A percentile compares a stretch with the other conserved stretches of the same genome.
These are phyloP conservation scores for Tridacna gigas DNA, from an alignment of 2,888 invertebrate genomes.

Conservation along the genomic window DNA sequence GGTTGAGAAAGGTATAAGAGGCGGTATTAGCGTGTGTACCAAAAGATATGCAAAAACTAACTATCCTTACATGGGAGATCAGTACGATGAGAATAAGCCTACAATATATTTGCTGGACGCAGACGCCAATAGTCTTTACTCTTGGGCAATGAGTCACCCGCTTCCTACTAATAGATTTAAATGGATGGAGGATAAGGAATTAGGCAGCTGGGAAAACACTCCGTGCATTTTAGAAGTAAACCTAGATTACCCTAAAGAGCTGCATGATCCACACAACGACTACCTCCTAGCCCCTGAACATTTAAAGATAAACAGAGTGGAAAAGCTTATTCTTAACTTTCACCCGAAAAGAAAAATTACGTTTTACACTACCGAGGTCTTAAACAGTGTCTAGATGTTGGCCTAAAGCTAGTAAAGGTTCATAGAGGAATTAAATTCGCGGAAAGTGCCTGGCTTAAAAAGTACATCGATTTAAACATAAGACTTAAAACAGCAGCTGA, in stretches of 20 bases:
- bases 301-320: not conserved
- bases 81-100: not conserved
- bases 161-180: not conserved
- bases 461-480: not conserved
- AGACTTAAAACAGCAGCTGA: not conserved
- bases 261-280: slow-evolving; percentile 50
- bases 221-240: slow-evolving; percentile 41
- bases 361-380: not conserved
- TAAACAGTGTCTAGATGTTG: not conserved
- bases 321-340: not conserved
- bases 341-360: not conserved
- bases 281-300: slow-evolving; percentile 36
- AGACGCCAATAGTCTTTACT: not conserved
- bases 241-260: slow-evolving; percentile 43
- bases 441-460: not conserved
- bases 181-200: not conserved
- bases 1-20: not conserved
- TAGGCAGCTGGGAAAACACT: not conserved
- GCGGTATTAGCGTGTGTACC: not conserved
- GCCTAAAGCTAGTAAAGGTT: not conserved
- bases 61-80: not conserved
- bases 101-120: not conserved
- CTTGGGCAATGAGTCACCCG: not conserved
- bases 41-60: not conserved
- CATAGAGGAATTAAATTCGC: not conserved